These are phyloP conservation scores for Philopotamus ludificatus DNA, from an alignment of 1,140 invertebrate species.

Conservation along the genomic window DNA sequence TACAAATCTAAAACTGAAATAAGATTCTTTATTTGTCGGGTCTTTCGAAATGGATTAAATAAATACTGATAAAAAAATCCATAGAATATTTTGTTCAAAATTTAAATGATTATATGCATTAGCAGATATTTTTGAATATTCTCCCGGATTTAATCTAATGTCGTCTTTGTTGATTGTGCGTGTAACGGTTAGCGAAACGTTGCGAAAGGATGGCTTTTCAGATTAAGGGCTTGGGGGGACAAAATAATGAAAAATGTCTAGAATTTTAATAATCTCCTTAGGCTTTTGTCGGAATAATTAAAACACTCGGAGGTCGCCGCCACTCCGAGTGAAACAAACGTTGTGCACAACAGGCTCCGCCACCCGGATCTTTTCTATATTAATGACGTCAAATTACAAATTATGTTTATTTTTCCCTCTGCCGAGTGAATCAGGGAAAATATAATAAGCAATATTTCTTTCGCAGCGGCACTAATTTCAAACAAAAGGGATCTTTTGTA, in stretches of 20 bases:
- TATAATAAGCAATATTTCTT: constrained; percentile 32
- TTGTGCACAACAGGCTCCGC: neutral
- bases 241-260: constrained; percentile 19
- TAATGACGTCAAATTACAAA: constrained; percentile 35
- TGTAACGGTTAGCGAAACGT: neutral
- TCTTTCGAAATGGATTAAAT: neutral
- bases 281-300: constrained; percentile 26
- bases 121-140: neutral
- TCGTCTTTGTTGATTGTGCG: neutral
- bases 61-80: neutral
- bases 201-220: constrained; percentile 16
- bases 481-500: constrained; percentile 17
- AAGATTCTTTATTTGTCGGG: too few relatives aligned
- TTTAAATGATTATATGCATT: neutral
- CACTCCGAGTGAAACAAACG: neutral
- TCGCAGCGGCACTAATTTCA: constrained; percentile 12
- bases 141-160: neutral
- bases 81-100: neutral
- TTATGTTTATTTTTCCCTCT: constrained; percentile 21
- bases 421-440: constrained; percentile 24
- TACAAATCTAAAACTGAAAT: too few relatives aligned
- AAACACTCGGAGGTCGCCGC: neutral
- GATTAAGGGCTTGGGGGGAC: constrained; percentile 9
- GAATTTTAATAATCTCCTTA: constrained; percentile 25
- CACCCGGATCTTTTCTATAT: neutral